Percentiles rank a stretch among this genome's conserved stretches.
phyloP scores from a whole-genome alignment of 2,888 invertebrate genomes.

The Odontomyia ornata region DNA sequence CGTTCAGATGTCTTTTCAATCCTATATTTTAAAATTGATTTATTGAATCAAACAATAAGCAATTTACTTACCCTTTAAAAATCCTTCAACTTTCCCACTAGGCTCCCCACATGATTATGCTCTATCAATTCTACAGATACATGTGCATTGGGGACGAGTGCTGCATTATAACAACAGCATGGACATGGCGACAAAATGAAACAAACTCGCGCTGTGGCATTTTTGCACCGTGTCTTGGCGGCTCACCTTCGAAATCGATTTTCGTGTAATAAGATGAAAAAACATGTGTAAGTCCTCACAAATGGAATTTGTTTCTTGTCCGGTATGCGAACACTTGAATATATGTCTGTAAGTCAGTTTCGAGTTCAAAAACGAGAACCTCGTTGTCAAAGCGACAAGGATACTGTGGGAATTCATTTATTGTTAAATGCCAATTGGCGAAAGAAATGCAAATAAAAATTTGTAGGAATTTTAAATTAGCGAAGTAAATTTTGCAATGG shows the following conservation, averaged over 20 bases:
- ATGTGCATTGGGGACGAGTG: background rate
- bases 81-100: background rate
- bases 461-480: slow-evolving; percentile 33
- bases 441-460: slow-evolving; percentile 20
- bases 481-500: background rate
- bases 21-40: too few species aligned
- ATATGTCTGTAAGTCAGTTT: background rate
- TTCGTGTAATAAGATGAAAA: slow-evolving; percentile 51
- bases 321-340: slow-evolving; percentile 40
- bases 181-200: slow-evolving; percentile 45
- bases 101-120: background rate
- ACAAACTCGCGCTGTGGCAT: slow-evolving; percentile 46
- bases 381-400: background rate
- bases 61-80: too few species aligned
- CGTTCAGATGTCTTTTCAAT: too few species aligned
- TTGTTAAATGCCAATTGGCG: slow-evolving; percentile 17
- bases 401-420: slow-evolving; percentile 36
- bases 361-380: slow-evolving; percentile 4
- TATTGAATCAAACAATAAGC: too few species aligned
- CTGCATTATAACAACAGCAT: slow-evolving; percentile 23
- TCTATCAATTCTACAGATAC: too few species aligned
- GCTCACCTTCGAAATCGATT: slow-evolving; percentile 49
- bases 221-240: slow-evolving; percentile 49
- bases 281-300: slow-evolving; percentile 49
- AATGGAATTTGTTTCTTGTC: slow-evolving; percentile 47